A percentile compares a stretch with the other conserved stretches of the same genome.
Conservation (phyloP, 1,140 invertebrate genomes). For the Thalassaphorura encarpata region DNA sequence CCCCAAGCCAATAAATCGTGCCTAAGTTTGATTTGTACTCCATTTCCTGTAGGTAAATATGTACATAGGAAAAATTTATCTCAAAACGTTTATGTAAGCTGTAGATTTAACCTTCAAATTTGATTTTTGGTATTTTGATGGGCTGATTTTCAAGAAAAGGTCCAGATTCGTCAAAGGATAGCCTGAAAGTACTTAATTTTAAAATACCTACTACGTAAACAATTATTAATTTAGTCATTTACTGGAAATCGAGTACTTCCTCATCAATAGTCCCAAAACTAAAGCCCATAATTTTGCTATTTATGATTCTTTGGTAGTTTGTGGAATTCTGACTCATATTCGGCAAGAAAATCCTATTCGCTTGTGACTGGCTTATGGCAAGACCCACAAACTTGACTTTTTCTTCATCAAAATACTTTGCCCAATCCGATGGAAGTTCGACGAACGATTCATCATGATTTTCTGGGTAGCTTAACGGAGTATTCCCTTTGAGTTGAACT, state of each 20-base stretch:
- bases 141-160: too few species aligned
- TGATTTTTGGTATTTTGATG: neutral
- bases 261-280: too few species aligned
- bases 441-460: neutral
- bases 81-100: neutral
- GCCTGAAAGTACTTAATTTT: too few species aligned
- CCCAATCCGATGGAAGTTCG: neutral
- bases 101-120: neutral
- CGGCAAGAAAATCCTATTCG: neutral
- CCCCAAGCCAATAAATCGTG: constrained; percentile 11
- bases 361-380: neutral
- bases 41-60: neutral
- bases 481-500: neutral
- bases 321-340: too few species aligned
- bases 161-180: too few species aligned
- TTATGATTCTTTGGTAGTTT: too few species aligned
- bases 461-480: too few species aligned
- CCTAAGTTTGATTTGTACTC: neutral
- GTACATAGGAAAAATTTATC: neutral
- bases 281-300: too few species aligned
- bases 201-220: too few species aligned
- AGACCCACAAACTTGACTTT: neutral
- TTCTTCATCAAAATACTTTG: neutral
- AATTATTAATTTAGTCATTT: too few species aligned
- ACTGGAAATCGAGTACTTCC: too few species aligned